Percentiles rank a stretch among this genome's conserved stretches.
phyloP scores from a whole-genome alignment of 1,140 invertebrate genomes.

The Pseudobourletiella spinata region DNA sequence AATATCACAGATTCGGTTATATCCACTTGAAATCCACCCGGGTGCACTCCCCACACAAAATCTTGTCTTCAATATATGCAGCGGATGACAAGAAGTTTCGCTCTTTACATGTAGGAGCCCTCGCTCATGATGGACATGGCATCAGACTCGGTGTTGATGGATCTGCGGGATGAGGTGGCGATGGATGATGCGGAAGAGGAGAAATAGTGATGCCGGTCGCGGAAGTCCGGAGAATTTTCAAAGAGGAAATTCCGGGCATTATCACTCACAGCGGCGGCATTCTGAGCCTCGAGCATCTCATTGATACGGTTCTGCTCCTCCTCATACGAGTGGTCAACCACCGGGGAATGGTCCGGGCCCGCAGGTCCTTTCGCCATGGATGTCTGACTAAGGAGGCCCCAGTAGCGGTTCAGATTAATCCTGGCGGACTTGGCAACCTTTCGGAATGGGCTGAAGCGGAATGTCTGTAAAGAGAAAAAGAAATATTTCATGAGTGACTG shows the following conservation, averaged over 20 bases:
- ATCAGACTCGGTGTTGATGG: too few species aligned
- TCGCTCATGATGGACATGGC: too few species aligned
- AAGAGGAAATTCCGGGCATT: slow-evolving; percentile 26
- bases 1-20: too few species aligned
- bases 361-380: neutral
- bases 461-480: slow-evolving; percentile 26
- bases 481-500: slow-evolving; percentile 16
- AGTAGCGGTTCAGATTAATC: slow-evolving; percentile 34
- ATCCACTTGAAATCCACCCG: too few species aligned
- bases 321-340: slow-evolving; percentile 17
- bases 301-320: slow-evolving; percentile 34
- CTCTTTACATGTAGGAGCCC: too few species aligned
- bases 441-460: slow-evolving; percentile 28
- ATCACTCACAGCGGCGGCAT: slow-evolving; percentile 13
- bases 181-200: too few species aligned
- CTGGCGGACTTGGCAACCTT: slow-evolving; percentile 31
- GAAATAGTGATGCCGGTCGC: neutral
- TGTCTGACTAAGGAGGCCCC: slow-evolving; percentile 28
- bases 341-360: neutral
- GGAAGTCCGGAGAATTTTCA: slow-evolving; percentile 24
- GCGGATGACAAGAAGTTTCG: too few species aligned
- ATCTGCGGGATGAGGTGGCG: too few species aligned
- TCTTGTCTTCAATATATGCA: too few species aligned
- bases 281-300: slow-evolving; percentile 32
- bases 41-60: too few species aligned